These are phyloP conservation scores for Typhlichthys subterraneus DNA, from an alignment of 2,797 vertebrate genomes.

Conservation along the genomic window DNA sequence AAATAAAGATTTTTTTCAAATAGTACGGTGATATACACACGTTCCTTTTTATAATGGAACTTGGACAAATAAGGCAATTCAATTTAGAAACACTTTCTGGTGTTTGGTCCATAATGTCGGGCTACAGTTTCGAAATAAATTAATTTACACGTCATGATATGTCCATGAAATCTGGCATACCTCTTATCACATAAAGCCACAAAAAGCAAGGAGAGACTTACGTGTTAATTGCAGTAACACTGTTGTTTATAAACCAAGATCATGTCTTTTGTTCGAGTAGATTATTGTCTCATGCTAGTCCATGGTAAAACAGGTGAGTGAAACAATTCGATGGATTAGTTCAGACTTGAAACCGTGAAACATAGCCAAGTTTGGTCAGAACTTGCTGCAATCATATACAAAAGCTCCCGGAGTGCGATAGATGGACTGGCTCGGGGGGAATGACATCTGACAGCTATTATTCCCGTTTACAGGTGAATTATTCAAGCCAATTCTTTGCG, in stretches of 20 bases:
- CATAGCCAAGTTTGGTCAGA: constrained; percentile 80
- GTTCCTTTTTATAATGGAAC: constrained; percentile 91
- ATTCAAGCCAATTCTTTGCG: constrained; percentile 90
- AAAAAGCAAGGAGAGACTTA: constrained; percentile 89
- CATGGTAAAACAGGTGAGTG: constrained; percentile 53
- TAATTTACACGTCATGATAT: constrained; percentile 97
- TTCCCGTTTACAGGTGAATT: constrained; percentile 90
- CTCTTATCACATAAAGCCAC: constrained; percentile 76
- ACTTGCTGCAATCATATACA: constrained; percentile 98
- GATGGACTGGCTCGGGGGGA: constrained; percentile 90
- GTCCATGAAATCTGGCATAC: constrained; percentile 84
- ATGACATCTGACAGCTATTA: constrained; percentile 98
- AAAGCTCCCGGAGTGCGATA: constrained; percentile 96
- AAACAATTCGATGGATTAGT: constrained; percentile 51
- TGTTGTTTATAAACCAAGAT: constrained; percentile 90
- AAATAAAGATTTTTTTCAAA: constrained; percentile 86
- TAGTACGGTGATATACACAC: constrained; percentile 95
- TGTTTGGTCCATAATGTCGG: constrained; percentile 96
- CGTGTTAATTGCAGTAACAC: constrained; percentile 96
- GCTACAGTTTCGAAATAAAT: constrained; percentile 99
- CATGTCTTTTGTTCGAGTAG: constrained; percentile 72
- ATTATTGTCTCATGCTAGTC: constrained; percentile 77
- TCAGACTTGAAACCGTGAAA: constrained; percentile 58
- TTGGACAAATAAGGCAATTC: constrained; percentile 85
- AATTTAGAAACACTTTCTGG: constrained; percentile 91